These are phyloP conservation scores for Xiphophorus couchianus DNA, from an alignment of 2,113 vertebrate species.

Conservation along the genomic window DNA sequence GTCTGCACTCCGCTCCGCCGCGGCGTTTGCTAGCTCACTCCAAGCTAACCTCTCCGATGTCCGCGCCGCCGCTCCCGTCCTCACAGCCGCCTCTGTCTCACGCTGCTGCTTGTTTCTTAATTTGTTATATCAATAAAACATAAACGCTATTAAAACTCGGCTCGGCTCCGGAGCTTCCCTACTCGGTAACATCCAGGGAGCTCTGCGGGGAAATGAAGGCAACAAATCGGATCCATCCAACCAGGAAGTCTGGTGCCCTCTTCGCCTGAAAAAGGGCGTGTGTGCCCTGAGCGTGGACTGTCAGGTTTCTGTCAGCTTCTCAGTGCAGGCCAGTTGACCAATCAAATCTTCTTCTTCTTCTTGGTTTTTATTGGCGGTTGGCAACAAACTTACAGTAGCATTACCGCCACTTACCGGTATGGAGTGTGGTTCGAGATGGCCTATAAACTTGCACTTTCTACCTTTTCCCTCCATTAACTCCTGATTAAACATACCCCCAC, in stretches of 20 bases:
- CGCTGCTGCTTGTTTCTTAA: background rate
- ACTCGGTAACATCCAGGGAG: constrained; percentile 9
- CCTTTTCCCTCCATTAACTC: too few species aligned
- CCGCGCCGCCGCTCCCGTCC: constrained; percentile 17
- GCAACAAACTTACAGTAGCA: too few species aligned
- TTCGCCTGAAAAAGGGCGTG: accelerated
- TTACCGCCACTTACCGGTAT: too few species aligned
- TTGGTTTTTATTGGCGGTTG: too few species aligned
- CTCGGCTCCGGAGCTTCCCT: background rate
- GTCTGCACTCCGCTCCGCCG: background rate
- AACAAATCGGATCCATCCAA: constrained; percentile 35
- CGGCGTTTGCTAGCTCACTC: constrained; percentile 43
- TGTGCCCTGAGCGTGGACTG: constrained; percentile 23
- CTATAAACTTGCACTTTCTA: too few species aligned
- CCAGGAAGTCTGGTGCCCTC: constrained; percentile 63
- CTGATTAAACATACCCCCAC: too few species aligned
- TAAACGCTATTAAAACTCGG: too few species aligned
- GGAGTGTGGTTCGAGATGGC: too few species aligned
- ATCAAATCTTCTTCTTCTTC: too few species aligned
- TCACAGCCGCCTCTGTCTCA: constrained; percentile 3
- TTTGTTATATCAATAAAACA: background rate
- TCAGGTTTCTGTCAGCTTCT: constrained; percentile 26
- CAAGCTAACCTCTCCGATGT: constrained; percentile 45
- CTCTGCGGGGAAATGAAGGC: constrained; percentile 12
- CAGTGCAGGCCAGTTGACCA: background rate